These are phyloP conservation scores for Xyrichtys novacula DNA, from an alignment of 2,797 vertebrate species.

Conservation along the genomic window DNA sequence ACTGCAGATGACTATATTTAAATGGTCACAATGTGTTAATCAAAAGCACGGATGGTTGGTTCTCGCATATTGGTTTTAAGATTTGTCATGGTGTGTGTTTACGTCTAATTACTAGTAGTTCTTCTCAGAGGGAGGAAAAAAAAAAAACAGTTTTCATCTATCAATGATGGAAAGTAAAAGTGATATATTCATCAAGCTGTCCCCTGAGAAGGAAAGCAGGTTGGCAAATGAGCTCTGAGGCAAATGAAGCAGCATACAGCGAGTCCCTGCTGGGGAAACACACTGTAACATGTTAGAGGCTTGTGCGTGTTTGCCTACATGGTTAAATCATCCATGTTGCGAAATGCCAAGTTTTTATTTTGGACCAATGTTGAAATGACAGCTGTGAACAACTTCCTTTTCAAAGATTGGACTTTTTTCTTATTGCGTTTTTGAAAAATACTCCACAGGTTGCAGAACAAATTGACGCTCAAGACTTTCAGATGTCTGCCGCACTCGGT, in stretches of 20 bases:
- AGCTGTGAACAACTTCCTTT: neutral
- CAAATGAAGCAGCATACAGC: slow-evolving; percentile 55
- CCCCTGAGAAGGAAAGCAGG: slow-evolving; percentile 54
- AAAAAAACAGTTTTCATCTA: slow-evolving; percentile 48
- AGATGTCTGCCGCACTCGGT: neutral
- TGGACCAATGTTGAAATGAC: slow-evolving; percentile 17
- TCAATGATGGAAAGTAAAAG: slow-evolving; percentile 65
- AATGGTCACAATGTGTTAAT: slow-evolving; percentile 80
- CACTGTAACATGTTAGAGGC: slow-evolving; percentile 39
- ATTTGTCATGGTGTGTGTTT: slow-evolving; percentile 73
- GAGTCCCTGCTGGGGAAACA: slow-evolving; percentile 37
- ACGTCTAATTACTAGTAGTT: slow-evolving; percentile 70
- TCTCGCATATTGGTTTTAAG: slow-evolving; percentile 75
- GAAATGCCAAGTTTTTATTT: neutral
- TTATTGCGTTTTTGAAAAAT: no score
- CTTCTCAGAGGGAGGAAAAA: slow-evolving; percentile 49
- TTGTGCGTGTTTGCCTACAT: slow-evolving; percentile 16
- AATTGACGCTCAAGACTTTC: neutral
- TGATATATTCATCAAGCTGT: slow-evolving; percentile 68
- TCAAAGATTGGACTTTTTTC: neutral
- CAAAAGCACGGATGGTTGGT: slow-evolving; percentile 74
- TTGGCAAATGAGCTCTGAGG: slow-evolving; percentile 58
- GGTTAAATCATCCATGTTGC: slow-evolving; percentile 23
- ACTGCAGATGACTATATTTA: slow-evolving; percentile 76
- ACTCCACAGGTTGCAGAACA: neutral